Evolutionary conservation across 1,140 invertebrate species (phyloP).

Genomic region (Drosophila ohnishii): DNA sequence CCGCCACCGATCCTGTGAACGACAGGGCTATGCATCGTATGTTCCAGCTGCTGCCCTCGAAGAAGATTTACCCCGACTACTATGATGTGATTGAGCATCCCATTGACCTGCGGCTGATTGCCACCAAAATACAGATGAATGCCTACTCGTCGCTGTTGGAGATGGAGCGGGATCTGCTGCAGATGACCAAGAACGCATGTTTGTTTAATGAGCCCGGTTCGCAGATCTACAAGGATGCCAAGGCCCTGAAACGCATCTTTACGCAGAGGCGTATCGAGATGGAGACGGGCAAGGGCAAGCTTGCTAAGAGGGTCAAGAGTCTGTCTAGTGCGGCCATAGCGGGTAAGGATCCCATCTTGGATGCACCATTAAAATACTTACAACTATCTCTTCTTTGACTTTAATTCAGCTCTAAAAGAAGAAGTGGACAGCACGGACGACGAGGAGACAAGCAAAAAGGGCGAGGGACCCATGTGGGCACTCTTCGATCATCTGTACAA

Average conservation of each 20-base stretch:
- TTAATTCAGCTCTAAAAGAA: slow-evolving; percentile 59
- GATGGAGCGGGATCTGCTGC: slow-evolving; percentile 94
- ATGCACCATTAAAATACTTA: no score
- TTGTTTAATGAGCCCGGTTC: slow-evolving; percentile 98
- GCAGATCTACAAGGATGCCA: slow-evolving; percentile 98
- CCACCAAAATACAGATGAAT: slow-evolving; percentile 93
- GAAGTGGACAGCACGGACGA: slow-evolving; percentile 80
- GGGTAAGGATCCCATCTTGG: slow-evolving; percentile 25
- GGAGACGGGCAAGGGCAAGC: slow-evolving; percentile 82
- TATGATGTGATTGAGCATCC: slow-evolving; percentile 97
- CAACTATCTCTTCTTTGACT: no score
- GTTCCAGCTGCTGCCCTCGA: slow-evolving; percentile 95
- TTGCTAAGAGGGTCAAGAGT: slow-evolving; percentile 53
- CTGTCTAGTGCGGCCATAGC: slow-evolving; percentile 72
- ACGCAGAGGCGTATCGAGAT: slow-evolving; percentile 84
- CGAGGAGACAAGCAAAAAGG: slow-evolving; percentile 80
- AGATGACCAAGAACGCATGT: slow-evolving; percentile 98
- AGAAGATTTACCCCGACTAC: slow-evolving; percentile 97
- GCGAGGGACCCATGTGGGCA: slow-evolving; percentile 85
- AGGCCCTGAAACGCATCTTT: slow-evolving; percentile 91
- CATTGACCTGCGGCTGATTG: slow-evolving; percentile 97
- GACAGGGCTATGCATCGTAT: slow-evolving; percentile 91
- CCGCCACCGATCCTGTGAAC: slow-evolving; percentile 90
- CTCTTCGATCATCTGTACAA: slow-evolving; percentile 84
- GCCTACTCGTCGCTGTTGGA: slow-evolving; percentile 90